A percentile compares a stretch with the other conserved stretches of the same genome.
These are phyloP conservation scores for Pomacea canaliculata DNA, from an alignment of 2,888 invertebrate genomes.

Conservation along the genomic window DNA sequence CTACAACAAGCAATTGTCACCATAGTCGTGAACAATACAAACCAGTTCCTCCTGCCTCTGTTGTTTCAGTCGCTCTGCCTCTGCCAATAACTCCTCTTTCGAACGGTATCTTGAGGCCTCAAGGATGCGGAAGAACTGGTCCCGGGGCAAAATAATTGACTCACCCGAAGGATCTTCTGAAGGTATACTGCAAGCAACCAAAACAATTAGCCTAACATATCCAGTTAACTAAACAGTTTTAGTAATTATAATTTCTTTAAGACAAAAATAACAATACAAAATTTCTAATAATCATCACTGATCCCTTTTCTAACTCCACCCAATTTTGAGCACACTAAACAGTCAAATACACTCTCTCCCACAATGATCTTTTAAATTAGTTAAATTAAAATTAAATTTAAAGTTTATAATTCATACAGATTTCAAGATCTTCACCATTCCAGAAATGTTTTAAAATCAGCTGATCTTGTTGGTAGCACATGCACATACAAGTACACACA, in stretches of 20 bases:
- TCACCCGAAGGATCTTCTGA: constrained; percentile 66
- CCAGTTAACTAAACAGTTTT: not conserved
- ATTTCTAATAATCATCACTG: not conserved
- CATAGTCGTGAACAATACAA: too few species aligned
- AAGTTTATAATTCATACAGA: too few species aligned
- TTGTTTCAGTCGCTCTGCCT: constrained; percentile 46
- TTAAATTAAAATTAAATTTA: too few species aligned
- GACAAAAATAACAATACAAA: not conserved
- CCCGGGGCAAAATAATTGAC: constrained; percentile 58
- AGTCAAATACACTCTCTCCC: too few species aligned
- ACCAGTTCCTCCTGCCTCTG: constrained; percentile 44
- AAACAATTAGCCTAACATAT: not conserved
- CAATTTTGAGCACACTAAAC: too few species aligned
- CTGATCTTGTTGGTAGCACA: not conserved
- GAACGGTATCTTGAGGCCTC: constrained; percentile 55
- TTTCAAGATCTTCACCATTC: too few species aligned
- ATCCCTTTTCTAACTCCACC: too few species aligned
- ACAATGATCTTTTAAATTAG: too few species aligned
- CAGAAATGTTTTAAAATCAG: too few species aligned
- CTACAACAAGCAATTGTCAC: too few species aligned
- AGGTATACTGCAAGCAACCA: constrained; percentile 57
- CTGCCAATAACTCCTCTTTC: constrained; percentile 56
- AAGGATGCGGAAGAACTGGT: constrained; percentile 63
- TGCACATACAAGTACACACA: not conserved
- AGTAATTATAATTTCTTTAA: too few species aligned